phyloP scores from a whole-genome alignment of 2,113 vertebrate species.

The Micromys minutus region DNA sequence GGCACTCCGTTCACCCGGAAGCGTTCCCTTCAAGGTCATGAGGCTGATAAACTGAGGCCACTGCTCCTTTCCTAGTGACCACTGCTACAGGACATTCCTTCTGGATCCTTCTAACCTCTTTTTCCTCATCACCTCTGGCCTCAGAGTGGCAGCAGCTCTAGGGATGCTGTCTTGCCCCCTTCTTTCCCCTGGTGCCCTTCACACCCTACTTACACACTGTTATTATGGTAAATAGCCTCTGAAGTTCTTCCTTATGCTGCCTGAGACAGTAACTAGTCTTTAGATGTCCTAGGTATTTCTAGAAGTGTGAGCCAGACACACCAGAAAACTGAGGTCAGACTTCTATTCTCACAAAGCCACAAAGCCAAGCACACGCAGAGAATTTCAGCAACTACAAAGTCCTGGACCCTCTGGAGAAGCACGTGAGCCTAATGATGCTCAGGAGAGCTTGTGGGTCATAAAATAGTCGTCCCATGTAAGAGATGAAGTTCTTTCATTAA shows the following conservation, averaged over 20 bases:
- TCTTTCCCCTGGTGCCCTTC: accelerated
- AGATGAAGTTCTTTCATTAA: accelerated
- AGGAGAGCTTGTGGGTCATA: background rate
- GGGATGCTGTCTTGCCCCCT: accelerated
- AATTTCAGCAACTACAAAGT: accelerated
- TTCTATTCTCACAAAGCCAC: background rate
- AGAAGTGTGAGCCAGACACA: accelerated
- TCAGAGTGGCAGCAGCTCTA: too few species aligned
- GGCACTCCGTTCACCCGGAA: background rate
- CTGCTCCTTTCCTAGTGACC: background rate
- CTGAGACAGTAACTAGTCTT: background rate
- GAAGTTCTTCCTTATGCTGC: background rate
- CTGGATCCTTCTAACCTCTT: background rate
- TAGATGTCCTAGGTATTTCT: background rate
- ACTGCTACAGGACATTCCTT: background rate
- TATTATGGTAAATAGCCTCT: background rate
- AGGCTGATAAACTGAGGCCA: background rate
- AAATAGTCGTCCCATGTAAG: background rate
- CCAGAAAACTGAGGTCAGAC: accelerated
- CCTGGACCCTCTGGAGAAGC: background rate
- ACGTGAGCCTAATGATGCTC: background rate
- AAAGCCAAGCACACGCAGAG: accelerated
- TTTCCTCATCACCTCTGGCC: background rate
- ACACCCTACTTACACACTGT: background rate
- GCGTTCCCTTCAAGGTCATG: background rate